These are phyloP conservation scores for Champsocephalus gunnari DNA, from an alignment of 2,797 vertebrate species.

Conservation along the genomic window DNA sequence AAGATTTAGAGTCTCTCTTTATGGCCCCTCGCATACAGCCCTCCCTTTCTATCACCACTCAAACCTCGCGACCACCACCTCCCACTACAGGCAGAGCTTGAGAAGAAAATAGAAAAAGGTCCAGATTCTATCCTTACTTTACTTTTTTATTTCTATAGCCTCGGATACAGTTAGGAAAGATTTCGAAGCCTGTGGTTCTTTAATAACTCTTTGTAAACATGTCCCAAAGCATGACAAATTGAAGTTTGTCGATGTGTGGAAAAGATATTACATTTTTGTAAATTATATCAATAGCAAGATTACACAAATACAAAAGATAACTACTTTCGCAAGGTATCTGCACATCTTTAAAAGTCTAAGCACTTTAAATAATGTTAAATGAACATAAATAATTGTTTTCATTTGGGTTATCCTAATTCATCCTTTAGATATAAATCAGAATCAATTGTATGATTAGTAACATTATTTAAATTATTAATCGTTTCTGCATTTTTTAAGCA, in stretches of 20 bases:
- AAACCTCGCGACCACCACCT: constrained; percentile 40
- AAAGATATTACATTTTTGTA: background rate
- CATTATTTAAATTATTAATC: too few species aligned
- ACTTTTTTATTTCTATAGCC: background rate
- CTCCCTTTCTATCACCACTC: constrained; percentile 31
- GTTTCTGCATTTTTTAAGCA: too few species aligned
- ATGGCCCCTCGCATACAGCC: constrained; percentile 44
- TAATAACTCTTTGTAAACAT: background rate
- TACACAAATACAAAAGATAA: background rate
- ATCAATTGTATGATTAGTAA: too few species aligned
- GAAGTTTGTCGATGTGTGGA: background rate
- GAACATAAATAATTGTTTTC: background rate
- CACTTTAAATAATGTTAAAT: background rate
- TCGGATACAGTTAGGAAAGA: background rate
- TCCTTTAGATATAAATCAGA: background rate
- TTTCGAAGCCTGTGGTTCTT: background rate
- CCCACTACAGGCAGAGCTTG: background rate
- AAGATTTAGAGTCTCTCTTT: constrained; percentile 49
- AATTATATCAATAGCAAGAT: too few species aligned
- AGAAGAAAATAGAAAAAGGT: constrained; percentile 7
- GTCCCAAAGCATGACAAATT: background rate
- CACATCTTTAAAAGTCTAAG: background rate
- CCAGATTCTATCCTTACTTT: background rate
- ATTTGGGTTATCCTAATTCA: background rate
- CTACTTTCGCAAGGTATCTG: background rate